Evolutionary conservation across 2,888 invertebrate species (phyloP), one percentile per base, ranked within the genome.

Genomic region (Dicyrtomina minuta): DNA sequence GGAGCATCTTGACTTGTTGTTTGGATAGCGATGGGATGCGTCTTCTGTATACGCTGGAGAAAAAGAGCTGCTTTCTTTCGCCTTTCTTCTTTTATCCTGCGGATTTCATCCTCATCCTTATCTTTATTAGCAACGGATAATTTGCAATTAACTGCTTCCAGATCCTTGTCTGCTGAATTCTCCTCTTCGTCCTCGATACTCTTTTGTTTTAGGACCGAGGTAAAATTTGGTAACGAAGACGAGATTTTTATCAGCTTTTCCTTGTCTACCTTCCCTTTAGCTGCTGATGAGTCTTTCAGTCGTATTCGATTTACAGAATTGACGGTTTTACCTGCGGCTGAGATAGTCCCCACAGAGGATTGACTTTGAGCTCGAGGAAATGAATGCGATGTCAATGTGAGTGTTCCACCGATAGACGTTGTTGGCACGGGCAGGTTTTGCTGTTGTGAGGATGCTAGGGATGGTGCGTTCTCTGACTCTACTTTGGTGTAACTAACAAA

Each of bases 21-120:
- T 55, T 55, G 64, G 13, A 24, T 20, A 51, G 26, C 51, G 17
- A 60, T 20, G 44, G 56, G 27, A 27, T 69, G 62, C 4, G 51
- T 27, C 20, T 64, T 70, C 64, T 77, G 74, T 5, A 78, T 43
- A 59, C 66, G 72, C 39, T 75, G 72, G 8, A 78, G 70, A 72
- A 78, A 78, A 22, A 78, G 43, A 24, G 75, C 74, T 39, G 77
- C 78, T 53, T 77, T 78, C 62, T 70, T 62, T 22, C 73, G 68
- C 51, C 78, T 53, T 27, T 76, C 76, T 60, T 73, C 65, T 46
- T 74, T 74, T 20, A 73, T 56, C n/a, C 26, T 33, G 6, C 33
- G 51, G 24, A 17, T 24, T 39, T 72, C 66, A 1, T 70, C 70
- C 17, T 67, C 67, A 27, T 61, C 51, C 6, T 24, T 39, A n/a